Evolutionary conservation across 2,888 invertebrate genomes (phyloP), one percentile per base, ranked within the genome.

Genomic region (Caprella mutica): DNA sequence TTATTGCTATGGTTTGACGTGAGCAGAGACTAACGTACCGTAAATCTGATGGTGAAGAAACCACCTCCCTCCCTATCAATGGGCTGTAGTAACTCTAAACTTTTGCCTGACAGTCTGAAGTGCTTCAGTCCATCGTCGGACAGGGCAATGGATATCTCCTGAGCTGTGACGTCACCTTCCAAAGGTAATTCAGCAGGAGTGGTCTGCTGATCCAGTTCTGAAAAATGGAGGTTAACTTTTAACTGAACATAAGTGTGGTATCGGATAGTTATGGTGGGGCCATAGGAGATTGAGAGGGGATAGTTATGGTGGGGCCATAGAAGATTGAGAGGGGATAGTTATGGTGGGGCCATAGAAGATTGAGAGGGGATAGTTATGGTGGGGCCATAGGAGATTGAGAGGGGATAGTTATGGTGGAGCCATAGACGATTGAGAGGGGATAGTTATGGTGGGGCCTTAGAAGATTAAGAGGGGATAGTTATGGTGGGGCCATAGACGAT

Each of bases 201-300:
- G 65, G 90, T 90, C 70, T 80, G 81, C 78, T 91, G 91, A 74
- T 83, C 83, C 71, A 85, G 81, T 74, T 82, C 88, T 89, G 78
- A 51, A 78, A 43, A 43, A 12, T 9, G 43, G 9, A n/a, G 17
- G 19, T 9, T 17, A 43, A 43, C 14, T 35, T 35, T 19, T 19
- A 42, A n/a, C 9, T 9, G 42, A 19, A 42, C n/a, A 42, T 42
- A 19, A 19, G 42, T 42, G 9, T 12, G n/a, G 35, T 9, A 35
- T 35, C 12, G n/a, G 35, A 12, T 35, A 12, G 35, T 9, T 9
- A n/a, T n/a, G n/a, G n/a, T n/a, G n/a, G n/a, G n/a, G n/a, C n/a
- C n/a, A n/a, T n/a, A n/a, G n/a, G n/a, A n/a, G n/a, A n/a, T n/a
- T n/a, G n/a, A n/a, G n/a, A n/a, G n/a, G n/a, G n/a, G n/a, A n/a